Conservation (phyloP, 2,888 invertebrate species). For the Steinernema scapterisci region DNA sequence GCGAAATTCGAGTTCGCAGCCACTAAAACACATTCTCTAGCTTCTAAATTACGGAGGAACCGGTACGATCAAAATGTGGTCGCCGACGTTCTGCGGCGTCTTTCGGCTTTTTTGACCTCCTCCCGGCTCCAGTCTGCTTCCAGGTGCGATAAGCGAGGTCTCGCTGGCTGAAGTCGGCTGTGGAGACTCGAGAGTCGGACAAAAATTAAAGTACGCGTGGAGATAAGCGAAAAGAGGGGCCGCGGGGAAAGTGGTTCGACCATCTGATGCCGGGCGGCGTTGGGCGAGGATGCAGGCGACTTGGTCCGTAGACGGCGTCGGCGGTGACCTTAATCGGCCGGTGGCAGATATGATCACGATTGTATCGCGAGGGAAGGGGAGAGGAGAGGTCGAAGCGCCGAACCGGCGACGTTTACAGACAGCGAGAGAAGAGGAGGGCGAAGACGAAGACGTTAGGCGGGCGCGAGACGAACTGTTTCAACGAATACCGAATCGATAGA, state of each 20-base stretch:
- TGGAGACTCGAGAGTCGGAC: not conserved
- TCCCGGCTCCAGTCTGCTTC: not conserved
- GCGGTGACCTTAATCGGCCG: constrained; percentile 25
- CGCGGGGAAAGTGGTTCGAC: not conserved
- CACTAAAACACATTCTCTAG: too few relatives aligned
- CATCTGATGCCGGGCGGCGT: not conserved
- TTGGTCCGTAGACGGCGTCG: constrained; percentile 2
- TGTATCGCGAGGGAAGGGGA: constrained; percentile 4
- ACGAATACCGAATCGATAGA: constrained; percentile 13
- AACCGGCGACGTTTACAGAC: constrained; percentile 16
- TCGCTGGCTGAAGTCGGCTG: not conserved
- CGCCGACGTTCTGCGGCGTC: not conserved
- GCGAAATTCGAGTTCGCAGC: too few relatives aligned
- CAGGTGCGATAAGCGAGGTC: not conserved
- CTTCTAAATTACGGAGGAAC: not conserved
- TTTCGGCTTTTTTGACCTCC: not conserved
- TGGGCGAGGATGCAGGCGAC: not conserved
- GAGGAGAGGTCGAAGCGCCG: constrained; percentile 19
- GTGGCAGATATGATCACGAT: constrained; percentile 19
- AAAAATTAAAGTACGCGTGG: constrained; percentile 26
- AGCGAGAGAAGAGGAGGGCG: not conserved
- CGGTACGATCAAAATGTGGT: constrained; percentile 20
- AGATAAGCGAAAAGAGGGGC: constrained; percentile 6
- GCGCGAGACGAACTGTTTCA: constrained; percentile 28
- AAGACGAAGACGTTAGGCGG: not conserved